phyloP scores from a whole-genome alignment of 2,113 vertebrate species.

The Tauraco erythrolophus region DNA sequence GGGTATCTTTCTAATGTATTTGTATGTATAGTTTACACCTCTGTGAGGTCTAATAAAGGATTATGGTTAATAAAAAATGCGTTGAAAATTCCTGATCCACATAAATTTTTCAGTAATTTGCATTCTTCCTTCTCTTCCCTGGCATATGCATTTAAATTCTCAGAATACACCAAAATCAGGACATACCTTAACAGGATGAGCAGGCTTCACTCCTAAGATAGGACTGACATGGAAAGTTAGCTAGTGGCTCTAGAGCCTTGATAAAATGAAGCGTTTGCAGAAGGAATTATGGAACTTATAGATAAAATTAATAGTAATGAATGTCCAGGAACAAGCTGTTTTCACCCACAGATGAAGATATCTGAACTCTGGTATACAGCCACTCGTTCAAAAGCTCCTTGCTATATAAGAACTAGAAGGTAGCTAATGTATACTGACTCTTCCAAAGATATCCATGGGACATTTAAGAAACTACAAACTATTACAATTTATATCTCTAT shows the following conservation, averaged over 20 bases:
- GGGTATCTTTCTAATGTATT: slow-evolving; percentile 75
- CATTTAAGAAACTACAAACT: not conserved
- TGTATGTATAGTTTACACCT: slow-evolving; percentile 76
- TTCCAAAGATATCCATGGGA: not conserved
- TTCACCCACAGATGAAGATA: not conserved
- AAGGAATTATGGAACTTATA: not conserved
- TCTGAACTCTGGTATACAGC: not conserved
- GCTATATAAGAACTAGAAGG: not conserved
- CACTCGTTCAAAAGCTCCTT: not conserved
- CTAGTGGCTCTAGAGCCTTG: not conserved
- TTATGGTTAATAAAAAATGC: slow-evolving; percentile 74
- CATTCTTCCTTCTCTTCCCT: not conserved
- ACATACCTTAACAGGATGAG: not conserved
- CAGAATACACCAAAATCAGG: not conserved
- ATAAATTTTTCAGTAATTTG: slow-evolving; percentile 34
- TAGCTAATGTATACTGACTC: not conserved
- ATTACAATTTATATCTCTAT: not conserved
- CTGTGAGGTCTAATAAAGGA: slow-evolving; percentile 77
- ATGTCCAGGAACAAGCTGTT: not conserved
- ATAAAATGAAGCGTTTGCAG: not conserved
- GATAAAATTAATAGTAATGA: not conserved
- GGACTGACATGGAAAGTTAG: not conserved
- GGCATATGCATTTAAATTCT: not conserved
- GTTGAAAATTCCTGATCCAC: slow-evolving; percentile 68
- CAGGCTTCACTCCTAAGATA: not conserved